Conservation (phyloP, 2,797 vertebrate genomes). For the Choloepus didactylus region DNA sequence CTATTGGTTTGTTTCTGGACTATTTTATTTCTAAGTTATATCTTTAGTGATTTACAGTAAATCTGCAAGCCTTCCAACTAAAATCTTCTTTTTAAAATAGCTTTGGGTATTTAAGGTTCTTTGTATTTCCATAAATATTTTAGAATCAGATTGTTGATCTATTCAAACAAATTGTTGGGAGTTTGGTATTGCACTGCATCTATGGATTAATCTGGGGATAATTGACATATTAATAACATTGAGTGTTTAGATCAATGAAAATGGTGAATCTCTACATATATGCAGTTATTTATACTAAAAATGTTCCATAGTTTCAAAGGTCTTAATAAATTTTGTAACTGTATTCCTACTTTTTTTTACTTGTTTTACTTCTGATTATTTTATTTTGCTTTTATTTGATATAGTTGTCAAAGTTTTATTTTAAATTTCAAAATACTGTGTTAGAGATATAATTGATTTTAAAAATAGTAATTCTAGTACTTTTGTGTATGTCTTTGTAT, state of each 20-base stretch:
- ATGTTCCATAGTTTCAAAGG: background rate
- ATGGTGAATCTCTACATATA: background rate
- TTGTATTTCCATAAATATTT: background rate
- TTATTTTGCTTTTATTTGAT: background rate
- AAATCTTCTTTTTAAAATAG: background rate
- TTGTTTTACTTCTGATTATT: background rate
- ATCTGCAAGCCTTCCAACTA: background rate
- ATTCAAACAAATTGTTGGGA: background rate
- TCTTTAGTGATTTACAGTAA: background rate
- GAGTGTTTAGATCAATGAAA: background rate
- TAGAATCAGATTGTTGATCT: background rate
- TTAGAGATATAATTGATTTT: background rate
- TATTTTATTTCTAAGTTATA: background rate
- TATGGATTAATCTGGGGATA: too few relatives aligned
- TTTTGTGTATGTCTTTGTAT: too few relatives aligned
- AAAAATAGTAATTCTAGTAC: background rate
- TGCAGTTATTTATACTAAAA: too few relatives aligned
- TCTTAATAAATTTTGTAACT: background rate
- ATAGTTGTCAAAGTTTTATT: background rate
- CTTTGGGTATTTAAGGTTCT: background rate
- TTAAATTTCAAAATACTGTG: background rate
- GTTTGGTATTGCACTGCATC: background rate
- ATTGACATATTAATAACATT: background rate
- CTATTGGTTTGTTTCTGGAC: background rate
- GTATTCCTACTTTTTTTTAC: background rate